Base-by-base conservation (phyloP, 2,797 vertebrate species). In the Clangula hyemalis region DNA sequence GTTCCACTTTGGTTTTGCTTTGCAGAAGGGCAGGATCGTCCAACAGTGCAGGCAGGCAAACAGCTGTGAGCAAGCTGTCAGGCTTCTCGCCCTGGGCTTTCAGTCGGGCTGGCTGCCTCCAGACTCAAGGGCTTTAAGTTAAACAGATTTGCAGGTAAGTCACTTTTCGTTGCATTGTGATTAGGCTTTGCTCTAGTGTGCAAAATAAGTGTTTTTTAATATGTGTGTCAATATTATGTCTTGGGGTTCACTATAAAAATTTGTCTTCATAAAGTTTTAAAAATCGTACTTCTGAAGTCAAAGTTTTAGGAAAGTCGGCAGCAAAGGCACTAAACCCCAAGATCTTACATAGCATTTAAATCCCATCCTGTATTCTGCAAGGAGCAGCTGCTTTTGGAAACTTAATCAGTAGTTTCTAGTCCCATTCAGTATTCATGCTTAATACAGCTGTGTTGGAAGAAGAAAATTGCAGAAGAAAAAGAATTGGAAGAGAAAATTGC, bases 331-430 rank as follows among this genome's bases (percentile, higher is more conserved):
- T 22, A 11, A 65, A 34, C 9, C 15, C 53, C n/a, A 5, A 10
- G 19, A 6, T 49, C 34, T 54, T 18, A 5, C 2, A 0, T 2
- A 9, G 16, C 5, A 1, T 28, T 54, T 45, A 7, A 34, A 34
- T 27, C 32, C 27, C 53, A 7, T 8, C 51, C 41, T 30, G 30
- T 39, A 0, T 57, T 36, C 43, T 81, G 62, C 41, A 41, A 18
- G 62, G 54, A 78, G 41, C 49, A 45, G 36, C 2, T 32, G 77
- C 22, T 10, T 93, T 68, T 61, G 75, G 88, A 13, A 34, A 20
- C 16, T 60, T n/a, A 51, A 62, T 7, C n/a, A 20, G 43, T 7
- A 32, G 22, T 38, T 79, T 20, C n/a, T 79, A 21, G 12, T 45
- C 43, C 4, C 11, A 8, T 8, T 49, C 49, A 6, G 13, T 75